Percentiles rank a stretch among this genome's conserved stretches.
phyloP scores from a whole-genome alignment of 2,113 vertebrate genomes.

The Xiphophorus hellerii region DNA sequence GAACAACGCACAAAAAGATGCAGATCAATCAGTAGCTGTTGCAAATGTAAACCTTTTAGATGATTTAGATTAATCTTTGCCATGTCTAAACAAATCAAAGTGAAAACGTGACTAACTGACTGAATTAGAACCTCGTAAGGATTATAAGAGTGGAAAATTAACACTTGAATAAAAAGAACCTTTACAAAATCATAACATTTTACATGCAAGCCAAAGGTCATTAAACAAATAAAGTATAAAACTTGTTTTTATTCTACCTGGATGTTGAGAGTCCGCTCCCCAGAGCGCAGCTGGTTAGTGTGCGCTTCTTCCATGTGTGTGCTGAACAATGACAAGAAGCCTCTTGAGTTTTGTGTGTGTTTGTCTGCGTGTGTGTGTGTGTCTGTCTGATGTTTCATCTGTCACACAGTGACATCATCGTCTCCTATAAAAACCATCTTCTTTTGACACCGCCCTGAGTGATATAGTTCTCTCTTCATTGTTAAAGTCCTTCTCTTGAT shows the following conservation, averaged over 20 bases:
- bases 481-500: constrained; percentile 11
- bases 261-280: constrained; percentile 18
- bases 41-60: not conserved
- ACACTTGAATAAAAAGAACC: not conserved
- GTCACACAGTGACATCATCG: constrained; percentile 68
- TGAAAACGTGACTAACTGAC: not conserved
- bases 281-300: constrained; percentile 17
- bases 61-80: not conserved
- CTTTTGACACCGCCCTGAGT: constrained; percentile 39
- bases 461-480: constrained; percentile 25
- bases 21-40: not conserved
- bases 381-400: constrained; percentile 64
- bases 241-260: constrained; percentile 35
- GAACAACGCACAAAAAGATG: not conserved
- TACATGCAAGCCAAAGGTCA: not conserved
- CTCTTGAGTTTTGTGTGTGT: constrained; percentile 41
- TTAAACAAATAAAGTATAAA: not conserved
- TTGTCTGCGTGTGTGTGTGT: constrained; percentile 35
- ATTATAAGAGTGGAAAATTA: not conserved
- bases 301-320: constrained; percentile 36
- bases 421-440: constrained; percentile 33
- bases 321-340: constrained; percentile 54
- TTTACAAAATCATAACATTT: not conserved
- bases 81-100: not conserved
- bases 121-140: not conserved